Evolutionary conservation across 2,797 vertebrate species (phyloP).

Genomic region (Mustela erminea): DNA sequence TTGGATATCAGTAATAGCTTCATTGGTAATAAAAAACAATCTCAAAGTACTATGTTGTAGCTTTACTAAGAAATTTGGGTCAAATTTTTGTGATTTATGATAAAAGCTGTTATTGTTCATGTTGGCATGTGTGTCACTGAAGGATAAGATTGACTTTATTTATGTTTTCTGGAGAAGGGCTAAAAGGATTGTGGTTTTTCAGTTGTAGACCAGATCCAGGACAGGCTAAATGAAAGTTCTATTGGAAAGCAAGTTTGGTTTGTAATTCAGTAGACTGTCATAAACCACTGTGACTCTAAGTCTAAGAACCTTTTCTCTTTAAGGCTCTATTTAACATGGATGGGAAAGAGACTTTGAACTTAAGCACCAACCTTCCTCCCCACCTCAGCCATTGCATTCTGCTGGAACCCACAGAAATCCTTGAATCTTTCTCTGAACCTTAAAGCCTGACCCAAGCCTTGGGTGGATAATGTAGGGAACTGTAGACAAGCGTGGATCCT

Average conservation of each 20-base stretch:
- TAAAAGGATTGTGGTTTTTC: background rate
- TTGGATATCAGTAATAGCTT: conserved; percentile 20
- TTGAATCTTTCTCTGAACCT: background rate
- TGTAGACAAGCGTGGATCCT: background rate
- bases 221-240: background rate
- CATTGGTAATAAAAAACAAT: conserved; percentile 48
- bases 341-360: conserved; percentile 25
- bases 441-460: background rate
- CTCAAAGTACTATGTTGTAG: background rate
- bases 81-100: conserved; percentile 42
- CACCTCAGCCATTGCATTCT: background rate
- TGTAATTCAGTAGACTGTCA: background rate
- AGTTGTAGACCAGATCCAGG: background rate
- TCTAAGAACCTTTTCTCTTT: conserved; percentile 19
- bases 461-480: background rate
- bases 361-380: background rate
- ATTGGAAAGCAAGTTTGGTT: background rate
- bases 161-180: conserved; percentile 4
- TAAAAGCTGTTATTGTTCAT: conserved; percentile 7
- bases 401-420: background rate
- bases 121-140: conserved; percentile 51
- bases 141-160: conserved; percentile 27
- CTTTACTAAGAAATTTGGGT: background rate
- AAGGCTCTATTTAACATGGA: background rate
- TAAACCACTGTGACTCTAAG: background rate